Conservation (phyloP, 2,888 invertebrate species). For the Cactoblastis cactorum region DNA sequence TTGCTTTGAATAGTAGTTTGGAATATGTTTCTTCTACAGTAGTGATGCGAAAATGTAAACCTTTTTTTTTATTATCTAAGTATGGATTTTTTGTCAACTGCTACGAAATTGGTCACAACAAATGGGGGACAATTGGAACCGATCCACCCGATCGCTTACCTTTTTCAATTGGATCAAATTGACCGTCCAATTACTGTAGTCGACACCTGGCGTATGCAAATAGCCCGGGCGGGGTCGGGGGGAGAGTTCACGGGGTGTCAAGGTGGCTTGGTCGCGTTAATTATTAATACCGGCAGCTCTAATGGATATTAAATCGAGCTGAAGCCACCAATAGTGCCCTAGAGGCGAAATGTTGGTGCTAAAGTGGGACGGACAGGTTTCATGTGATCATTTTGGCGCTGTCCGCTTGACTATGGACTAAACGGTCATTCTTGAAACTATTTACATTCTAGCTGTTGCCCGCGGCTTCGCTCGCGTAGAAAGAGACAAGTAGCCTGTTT, state of each 20-base stretch:
- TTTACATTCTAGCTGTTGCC: too few relatives aligned
- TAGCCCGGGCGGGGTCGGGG: conserved; percentile 21
- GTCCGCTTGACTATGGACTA: background rate
- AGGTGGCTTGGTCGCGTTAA: conserved; percentile 41
- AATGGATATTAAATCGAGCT: conserved; percentile 12
- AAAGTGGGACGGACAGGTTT: background rate
- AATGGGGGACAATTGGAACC: background rate
- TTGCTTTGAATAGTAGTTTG: too few relatives aligned
- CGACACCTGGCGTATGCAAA: conserved; percentile 33
- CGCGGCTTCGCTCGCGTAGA: too few relatives aligned
- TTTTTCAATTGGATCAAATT: conserved; percentile 32
- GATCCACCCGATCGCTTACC: conserved; percentile 13
- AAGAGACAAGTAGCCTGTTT: too few relatives aligned
- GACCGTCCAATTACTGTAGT: conserved; percentile 37
- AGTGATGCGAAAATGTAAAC: background rate
- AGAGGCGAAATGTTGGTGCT: background rate
- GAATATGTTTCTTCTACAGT: background rate
- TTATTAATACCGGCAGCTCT: conserved; percentile 38
- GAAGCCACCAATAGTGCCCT: background rate
- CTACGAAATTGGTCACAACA: background rate
- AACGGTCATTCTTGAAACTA: too few relatives aligned
- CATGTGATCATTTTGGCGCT: background rate
- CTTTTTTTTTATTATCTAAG: background rate
- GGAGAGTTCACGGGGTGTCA: conserved; percentile 46
- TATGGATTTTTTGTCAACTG: background rate